Evolutionary conservation across 2,113 vertebrate species (phyloP).

Genomic region (Crotalus tigris): DNA sequence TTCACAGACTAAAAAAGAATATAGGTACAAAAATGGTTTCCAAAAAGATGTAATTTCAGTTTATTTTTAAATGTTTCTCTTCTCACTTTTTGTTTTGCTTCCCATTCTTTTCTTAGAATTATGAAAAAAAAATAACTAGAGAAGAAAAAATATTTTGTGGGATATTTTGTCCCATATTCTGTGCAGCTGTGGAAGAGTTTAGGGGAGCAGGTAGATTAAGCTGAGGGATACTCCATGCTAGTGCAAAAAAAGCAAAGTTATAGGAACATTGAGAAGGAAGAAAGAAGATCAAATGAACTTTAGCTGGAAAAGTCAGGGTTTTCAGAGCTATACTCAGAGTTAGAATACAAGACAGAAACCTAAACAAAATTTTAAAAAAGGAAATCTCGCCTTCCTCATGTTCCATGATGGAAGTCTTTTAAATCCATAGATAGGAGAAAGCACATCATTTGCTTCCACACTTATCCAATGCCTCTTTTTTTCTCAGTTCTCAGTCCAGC

Average conservation of each 20-base stretch:
- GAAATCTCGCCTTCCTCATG: not conserved
- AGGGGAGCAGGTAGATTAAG: not conserved
- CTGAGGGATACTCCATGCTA: not conserved
- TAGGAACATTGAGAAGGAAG: not conserved
- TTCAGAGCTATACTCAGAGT: not conserved
- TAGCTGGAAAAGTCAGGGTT: not conserved
- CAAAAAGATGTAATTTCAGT: not conserved
- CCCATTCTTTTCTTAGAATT: not conserved
- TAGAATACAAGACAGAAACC: not conserved
- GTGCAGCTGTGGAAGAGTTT: not conserved
- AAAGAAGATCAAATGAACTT: not conserved
- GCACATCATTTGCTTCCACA: not conserved
- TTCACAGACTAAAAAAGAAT: not conserved
- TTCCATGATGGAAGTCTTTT: not conserved
- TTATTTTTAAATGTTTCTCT: not conserved
- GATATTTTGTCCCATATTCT: not conserved
- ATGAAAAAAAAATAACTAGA: not conserved
- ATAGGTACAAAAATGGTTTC: not conserved
- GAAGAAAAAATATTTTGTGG: not conserved
- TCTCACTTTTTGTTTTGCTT: not conserved
- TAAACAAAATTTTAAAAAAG: not conserved
- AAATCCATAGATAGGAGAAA: not conserved
- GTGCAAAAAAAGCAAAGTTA: not conserved
- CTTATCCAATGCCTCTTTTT: not conserved
- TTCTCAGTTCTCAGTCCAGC: not conserved